Base-by-base conservation (phyloP, 1,140 invertebrate species). In the Brachionus koreanus region DNA sequence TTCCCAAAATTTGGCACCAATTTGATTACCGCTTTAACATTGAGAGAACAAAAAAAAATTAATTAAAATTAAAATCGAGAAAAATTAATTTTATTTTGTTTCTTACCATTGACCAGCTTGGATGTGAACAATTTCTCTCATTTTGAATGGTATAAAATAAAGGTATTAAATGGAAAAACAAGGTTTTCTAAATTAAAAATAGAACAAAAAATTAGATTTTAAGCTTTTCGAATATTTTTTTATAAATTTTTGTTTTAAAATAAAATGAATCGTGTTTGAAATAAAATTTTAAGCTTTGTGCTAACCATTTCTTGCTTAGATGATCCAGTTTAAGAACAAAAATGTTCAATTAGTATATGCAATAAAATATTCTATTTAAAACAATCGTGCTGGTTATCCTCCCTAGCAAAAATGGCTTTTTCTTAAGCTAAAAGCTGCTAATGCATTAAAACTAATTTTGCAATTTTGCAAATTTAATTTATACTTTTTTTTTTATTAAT, bases 1-100 rank as follows among this genome's bases (percentile, higher is more conserved):
- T 89, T 95, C 93, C 94, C 94, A 95, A 90, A 95, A 95, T 93
- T 93, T 93, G 7, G 92, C 91, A 85, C 92, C 92, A 85, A 93
- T 92, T 86, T 93, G 92, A 86, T 93, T 93, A 79, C 92, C 92
- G 86, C 92, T 93, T 87, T 93, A 23, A 69, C 19, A 25, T 69
- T 33, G 12, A 69, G n/a, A 19, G 23, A 63, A 12, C 6, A 23
- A 63, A 63, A 25, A 23, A 25, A 29, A 29, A 5, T 29, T 29
- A 5, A 25, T 63, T 29, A 25, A 2, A n/a, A n/a, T n/a, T 5
- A 67, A 13, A 33, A 67, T 1, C 0, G 49, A 57, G 10, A 2
- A 67, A 33, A 67, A 67, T 3, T 63, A 25, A 25, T 63, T 29
- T 63, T 63, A 7, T 63, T 13, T 29, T 23, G n/a, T 29, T 33